Evolutionary conservation across 92 coral and sea anemone genomes (phyloP).

Genomic region (Diadumene lineata): DNA sequence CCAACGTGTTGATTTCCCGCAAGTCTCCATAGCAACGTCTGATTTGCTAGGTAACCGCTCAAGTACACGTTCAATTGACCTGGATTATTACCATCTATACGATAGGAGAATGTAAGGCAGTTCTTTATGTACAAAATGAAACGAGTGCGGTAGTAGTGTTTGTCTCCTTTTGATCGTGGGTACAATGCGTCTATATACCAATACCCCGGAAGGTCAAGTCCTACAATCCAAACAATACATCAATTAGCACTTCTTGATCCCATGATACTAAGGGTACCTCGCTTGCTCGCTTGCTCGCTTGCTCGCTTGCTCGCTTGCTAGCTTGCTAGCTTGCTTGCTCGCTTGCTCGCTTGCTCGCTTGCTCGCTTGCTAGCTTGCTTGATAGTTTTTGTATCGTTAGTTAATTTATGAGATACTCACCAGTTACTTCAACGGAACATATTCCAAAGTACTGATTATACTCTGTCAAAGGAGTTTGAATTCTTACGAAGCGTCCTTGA

Average conservation of each 20-base stretch:
- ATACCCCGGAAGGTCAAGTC: conserved; percentile 26
- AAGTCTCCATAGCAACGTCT: conserved; percentile 48
- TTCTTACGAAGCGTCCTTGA: conserved; percentile 13
- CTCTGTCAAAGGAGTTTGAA: background rate
- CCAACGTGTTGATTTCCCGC: conserved; percentile 24
- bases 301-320: too few relatives aligned
- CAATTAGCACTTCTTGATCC: too few relatives aligned
- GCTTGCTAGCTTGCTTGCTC: too few relatives aligned
- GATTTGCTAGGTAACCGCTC: conserved; percentile 34
- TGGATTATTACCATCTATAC: conserved; percentile 14
- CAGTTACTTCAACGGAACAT: conserved; percentile 32
- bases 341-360: too few relatives aligned
- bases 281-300: too few relatives aligned
- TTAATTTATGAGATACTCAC: too few relatives aligned
- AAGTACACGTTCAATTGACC: conserved; percentile 42
- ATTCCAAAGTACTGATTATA: background rate
- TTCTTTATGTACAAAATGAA: conserved; percentile 14
- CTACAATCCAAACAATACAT: background rate
- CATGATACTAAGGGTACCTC: too few relatives aligned
- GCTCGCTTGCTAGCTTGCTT: too few relatives aligned
- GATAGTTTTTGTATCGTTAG: too few relatives aligned
- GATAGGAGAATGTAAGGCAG: conserved; percentile 28
- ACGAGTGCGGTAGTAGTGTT: conserved; percentile 18
- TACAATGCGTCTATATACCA: conserved; percentile 18
- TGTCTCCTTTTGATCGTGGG: conserved; percentile 26